Conservation (phyloP, 1,140 invertebrate genomes). For the Hormaphis cornu region DNA sequence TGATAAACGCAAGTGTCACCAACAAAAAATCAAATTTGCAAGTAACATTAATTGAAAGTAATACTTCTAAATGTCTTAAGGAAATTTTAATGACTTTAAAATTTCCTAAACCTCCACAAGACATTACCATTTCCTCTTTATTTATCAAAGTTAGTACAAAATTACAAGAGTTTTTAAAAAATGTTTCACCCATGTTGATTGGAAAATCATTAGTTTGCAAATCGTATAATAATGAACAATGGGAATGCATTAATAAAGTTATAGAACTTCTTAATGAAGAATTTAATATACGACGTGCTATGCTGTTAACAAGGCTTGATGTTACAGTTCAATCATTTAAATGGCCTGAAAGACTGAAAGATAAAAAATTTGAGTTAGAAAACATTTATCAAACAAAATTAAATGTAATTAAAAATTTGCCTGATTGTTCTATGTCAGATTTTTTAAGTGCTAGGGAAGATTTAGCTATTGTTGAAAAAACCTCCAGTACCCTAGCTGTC, state of each 20-base stretch:
- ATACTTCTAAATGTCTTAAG: conserved; percentile 65
- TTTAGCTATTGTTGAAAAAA: conserved; percentile 77
- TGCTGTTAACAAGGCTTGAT: conserved; percentile 81
- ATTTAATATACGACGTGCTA: conserved; percentile 72
- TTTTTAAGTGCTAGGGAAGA: conserved; percentile 74
- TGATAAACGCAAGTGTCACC: conserved; percentile 56
- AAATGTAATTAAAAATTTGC: conserved; percentile 52
- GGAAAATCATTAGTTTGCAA: conserved; percentile 70
- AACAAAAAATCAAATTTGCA: conserved; percentile 34
- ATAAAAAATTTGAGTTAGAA: conserved; percentile 62
- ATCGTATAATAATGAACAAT: conserved; percentile 66
- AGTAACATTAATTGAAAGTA: conserved; percentile 50
- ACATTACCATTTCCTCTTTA: conserved; percentile 62
- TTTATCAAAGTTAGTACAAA: conserved; percentile 58
- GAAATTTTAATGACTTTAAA: conserved; percentile 65
- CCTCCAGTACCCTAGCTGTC: conserved; percentile 66
- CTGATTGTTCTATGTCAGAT: conserved; percentile 57
- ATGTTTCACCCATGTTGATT: conserved; percentile 52
- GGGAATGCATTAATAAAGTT: conserved; percentile 59
- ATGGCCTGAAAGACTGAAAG: conserved; percentile 76
- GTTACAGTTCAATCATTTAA: conserved; percentile 89
- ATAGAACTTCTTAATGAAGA: conserved; percentile 67
- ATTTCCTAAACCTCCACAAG: conserved; percentile 74
- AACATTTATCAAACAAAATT: conserved; percentile 59
- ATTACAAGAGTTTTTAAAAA: conserved; percentile 58